Evolutionary conservation across 2,113 vertebrate species (phyloP).

Genomic region (Penelope pileata): DNA sequence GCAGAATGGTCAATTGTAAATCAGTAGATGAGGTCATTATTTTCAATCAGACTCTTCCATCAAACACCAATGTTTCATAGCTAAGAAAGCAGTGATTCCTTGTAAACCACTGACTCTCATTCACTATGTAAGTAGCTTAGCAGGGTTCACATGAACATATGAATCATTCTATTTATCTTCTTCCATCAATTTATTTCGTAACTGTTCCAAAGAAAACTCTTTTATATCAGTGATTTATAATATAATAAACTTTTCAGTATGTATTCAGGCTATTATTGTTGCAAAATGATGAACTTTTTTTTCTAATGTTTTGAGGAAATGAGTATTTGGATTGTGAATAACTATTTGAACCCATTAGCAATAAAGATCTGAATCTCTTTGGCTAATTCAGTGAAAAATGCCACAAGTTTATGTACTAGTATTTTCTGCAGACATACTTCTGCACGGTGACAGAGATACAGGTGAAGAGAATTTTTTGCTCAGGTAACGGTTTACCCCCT

Average conservation of each 20-base stretch:
- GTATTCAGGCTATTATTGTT: background rate
- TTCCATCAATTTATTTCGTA: constrained; percentile 45
- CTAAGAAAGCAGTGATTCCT: background rate
- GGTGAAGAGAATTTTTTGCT: background rate
- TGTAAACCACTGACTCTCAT: constrained; percentile 13
- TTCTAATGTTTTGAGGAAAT: background rate
- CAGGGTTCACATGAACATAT: constrained; percentile 6
- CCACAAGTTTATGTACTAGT: background rate
- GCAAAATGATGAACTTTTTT: constrained; percentile 12
- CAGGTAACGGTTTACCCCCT: background rate
- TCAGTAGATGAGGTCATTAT: constrained; percentile 38
- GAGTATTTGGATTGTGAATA: background rate
- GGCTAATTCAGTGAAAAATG: background rate
- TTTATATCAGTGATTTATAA: constrained; percentile 14
- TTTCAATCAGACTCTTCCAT: constrained; percentile 15
- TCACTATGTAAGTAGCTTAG: constrained; percentile 15
- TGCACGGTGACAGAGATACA: background rate
- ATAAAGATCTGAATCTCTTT: background rate
- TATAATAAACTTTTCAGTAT: constrained; percentile 1
- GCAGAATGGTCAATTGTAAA: constrained; percentile 47
- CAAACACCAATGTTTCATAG: background rate
- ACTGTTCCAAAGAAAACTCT: constrained; percentile 6
- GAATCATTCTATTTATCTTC: constrained; percentile 44
- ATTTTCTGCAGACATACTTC: background rate
- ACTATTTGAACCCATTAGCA: background rate